Evolutionary conservation across 2,113 vertebrate genomes (phyloP).

Genomic region (Varanus komodoensis): DNA sequence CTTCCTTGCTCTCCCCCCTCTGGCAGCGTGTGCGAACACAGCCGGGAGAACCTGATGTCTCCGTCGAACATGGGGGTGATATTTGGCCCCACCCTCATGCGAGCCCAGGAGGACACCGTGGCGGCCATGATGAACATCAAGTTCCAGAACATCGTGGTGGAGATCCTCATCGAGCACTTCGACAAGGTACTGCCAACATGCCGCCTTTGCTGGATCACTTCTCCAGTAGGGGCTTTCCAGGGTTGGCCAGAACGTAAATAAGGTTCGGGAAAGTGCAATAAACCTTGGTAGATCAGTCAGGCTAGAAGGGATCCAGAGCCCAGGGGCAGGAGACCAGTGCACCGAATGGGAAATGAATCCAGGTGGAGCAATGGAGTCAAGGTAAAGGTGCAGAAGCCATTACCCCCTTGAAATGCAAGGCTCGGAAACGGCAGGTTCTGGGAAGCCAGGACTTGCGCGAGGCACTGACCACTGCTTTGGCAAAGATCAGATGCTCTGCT

Average conservation of each 20-base stretch:
- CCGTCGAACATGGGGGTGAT: constrained; percentile 97
- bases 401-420: background rate
- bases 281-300: background rate
- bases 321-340: background rate
- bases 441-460: background rate
- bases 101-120: constrained; percentile 94
- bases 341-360: too few relatives aligned
- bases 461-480: background rate
- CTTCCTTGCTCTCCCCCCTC: constrained; percentile 22
- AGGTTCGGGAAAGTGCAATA: background rate
- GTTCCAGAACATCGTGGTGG: constrained; percentile 96
- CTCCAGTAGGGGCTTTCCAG: too few relatives aligned
- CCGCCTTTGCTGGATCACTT: constrained; percentile 7
- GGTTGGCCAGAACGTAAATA: background rate
- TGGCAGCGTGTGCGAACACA: constrained; percentile 89
- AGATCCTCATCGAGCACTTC: constrained; percentile 95
- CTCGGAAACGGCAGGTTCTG: background rate
- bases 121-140: constrained; percentile 99
- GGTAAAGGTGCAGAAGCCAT: too few relatives aligned
- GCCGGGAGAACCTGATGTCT: constrained; percentile 92
- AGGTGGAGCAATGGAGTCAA: background rate
- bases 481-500: background rate
- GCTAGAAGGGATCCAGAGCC: background rate
- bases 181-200: constrained; percentile 82
- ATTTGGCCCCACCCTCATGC: constrained; percentile 95